Evolutionary conservation across 2,888 invertebrate genomes (phyloP).

Genomic region (Galeopsomyia nigrocyanea): DNA sequence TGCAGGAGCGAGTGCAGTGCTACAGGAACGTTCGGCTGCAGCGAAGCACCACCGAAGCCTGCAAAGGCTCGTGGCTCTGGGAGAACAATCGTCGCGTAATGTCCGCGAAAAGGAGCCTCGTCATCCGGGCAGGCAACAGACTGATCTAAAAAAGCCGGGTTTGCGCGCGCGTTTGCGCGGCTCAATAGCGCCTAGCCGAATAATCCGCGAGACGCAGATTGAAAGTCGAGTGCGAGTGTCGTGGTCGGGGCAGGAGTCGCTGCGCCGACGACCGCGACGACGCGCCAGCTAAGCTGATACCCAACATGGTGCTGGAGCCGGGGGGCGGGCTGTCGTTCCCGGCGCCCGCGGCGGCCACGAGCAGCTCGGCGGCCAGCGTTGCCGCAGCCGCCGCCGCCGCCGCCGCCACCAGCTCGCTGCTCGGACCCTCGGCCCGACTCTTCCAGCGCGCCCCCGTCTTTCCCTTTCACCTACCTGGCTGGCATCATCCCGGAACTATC

Average conservation of each 20-base stretch:
- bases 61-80: too few species aligned
- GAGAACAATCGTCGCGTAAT: too few species aligned
- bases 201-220: too few species aligned
- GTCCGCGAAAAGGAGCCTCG: too few species aligned
- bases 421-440: conserved; percentile 59
- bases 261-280: conserved; percentile 28
- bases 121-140: too few species aligned
- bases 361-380: conserved; percentile 58
- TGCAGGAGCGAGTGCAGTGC: not conserved
- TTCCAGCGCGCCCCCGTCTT: conserved; percentile 67
- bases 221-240: not conserved
- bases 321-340: conserved; percentile 68
- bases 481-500: conserved; percentile 59
- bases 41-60: too few species aligned
- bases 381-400: conserved; percentile 61
- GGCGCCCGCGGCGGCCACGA: conserved; percentile 64
- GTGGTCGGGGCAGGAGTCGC: conserved; percentile 17
- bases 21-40: too few species aligned
- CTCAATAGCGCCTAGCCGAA: too few species aligned
- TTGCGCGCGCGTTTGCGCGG: too few species aligned
- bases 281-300: conserved; percentile 62
- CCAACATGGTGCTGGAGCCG: conserved; percentile 68
- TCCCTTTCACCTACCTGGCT: conserved; percentile 66
- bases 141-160: too few species aligned
- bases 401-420: conserved; percentile 55